Evolutionary conservation across 2,113 vertebrate species (phyloP).

Genomic region (Ahaetulla prasina): DNA sequence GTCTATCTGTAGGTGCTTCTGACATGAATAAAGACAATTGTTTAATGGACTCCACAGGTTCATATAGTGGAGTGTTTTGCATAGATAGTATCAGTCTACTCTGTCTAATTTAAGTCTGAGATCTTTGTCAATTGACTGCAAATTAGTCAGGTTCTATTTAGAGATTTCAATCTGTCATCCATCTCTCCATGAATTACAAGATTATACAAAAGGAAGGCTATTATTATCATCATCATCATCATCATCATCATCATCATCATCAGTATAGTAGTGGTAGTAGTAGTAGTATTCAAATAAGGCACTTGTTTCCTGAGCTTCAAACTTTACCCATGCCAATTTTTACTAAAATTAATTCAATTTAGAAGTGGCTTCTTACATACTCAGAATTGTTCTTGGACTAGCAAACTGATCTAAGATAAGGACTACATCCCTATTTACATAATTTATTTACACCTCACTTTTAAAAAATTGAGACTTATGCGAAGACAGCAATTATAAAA

Average conservation of each 20-base stretch:
- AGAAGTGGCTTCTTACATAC: neutral
- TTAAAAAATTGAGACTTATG: too few species aligned
- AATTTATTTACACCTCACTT: neutral
- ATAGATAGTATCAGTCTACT: neutral
- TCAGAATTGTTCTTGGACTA: neutral
- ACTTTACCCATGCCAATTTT: neutral
- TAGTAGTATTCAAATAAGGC: neutral
- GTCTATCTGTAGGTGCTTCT: neutral
- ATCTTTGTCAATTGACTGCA: neutral
- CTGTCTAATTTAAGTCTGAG: neutral
- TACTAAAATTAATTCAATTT: neutral
- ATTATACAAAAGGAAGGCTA: neutral
- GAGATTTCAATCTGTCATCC: neutral
- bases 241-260: too few species aligned
- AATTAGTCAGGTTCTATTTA: neutral
- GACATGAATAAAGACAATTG: neutral
- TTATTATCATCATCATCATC: neutral
- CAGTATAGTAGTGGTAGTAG: neutral
- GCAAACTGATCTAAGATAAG: neutral
- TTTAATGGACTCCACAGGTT: neutral
- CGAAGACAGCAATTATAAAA: neutral
- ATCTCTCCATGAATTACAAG: neutral
- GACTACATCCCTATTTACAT: neutral
- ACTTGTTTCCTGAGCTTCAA: neutral
- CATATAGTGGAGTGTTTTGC: neutral